A percentile compares a stretch with the other conserved stretches of the same genome.
These are phyloP conservation scores for Eurois occulta DNA, from an alignment of 2,888 invertebrate species.

Conservation along the genomic window DNA sequence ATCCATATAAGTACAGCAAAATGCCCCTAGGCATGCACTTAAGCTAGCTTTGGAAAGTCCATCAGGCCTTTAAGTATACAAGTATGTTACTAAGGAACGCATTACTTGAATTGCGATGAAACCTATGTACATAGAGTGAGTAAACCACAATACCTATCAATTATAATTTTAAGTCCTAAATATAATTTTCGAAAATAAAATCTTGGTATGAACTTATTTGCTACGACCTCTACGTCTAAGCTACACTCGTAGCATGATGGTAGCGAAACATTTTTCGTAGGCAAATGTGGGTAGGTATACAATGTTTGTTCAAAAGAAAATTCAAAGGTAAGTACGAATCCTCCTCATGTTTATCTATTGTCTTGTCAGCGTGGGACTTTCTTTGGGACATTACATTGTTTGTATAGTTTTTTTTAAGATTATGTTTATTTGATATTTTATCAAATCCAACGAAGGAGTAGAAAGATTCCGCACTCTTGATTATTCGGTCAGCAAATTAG, in stretches of 20 bases:
- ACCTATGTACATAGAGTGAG: no score
- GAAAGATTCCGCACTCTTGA: slow-evolving; percentile 7
- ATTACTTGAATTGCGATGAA: slow-evolving; percentile 12
- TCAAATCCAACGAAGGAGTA: slow-evolving; percentile 8
- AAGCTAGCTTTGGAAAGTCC: slow-evolving; percentile 62
- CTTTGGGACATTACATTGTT: slow-evolving; percentile 4
- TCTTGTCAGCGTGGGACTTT: slow-evolving; percentile 19
- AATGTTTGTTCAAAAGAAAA: slow-evolving; percentile 28
- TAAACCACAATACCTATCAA: not conserved
- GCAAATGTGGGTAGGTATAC: slow-evolving; percentile 23
- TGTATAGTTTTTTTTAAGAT: not conserved
- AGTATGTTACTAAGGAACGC: slow-evolving; percentile 9
- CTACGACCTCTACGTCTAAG: slow-evolving; percentile 6
- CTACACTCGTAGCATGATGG: slow-evolving; percentile 14
- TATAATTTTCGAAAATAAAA: not conserved
- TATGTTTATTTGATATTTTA: not conserved
- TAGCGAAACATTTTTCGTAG: slow-evolving; percentile 18
- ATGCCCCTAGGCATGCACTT: slow-evolving; percentile 56
- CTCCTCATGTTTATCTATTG: slow-evolving; percentile 17
- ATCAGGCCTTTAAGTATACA: slow-evolving; percentile 28
- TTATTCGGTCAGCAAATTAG: slow-evolving; percentile 21
- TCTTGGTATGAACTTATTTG: not conserved
- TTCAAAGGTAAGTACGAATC: slow-evolving; percentile 16
- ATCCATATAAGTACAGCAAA: slow-evolving; percentile 80
- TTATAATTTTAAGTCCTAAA: not conserved